phyloP scores from a whole-genome alignment of 2,888 invertebrate genomes.

The Drosophila mercatorum region DNA sequence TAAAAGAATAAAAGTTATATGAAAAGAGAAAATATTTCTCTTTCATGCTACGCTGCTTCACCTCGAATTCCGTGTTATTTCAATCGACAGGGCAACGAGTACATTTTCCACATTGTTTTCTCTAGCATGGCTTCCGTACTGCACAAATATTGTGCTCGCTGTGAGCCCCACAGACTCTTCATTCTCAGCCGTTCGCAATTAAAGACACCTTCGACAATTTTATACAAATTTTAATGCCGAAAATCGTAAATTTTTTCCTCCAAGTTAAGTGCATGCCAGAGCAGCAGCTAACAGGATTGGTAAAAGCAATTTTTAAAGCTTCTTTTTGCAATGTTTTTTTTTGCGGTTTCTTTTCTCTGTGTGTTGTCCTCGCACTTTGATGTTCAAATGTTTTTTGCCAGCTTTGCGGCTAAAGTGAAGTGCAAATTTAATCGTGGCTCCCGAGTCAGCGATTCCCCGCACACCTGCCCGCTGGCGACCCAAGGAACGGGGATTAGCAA shows the following conservation, averaged over 20 bases:
- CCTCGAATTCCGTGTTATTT: constrained; percentile 54
- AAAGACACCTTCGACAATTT: not conserved
- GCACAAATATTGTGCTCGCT: constrained; percentile 34
- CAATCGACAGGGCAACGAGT: constrained; percentile 60
- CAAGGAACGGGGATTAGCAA: constrained; percentile 48
- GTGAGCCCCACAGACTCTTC: not conserved
- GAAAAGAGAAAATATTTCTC: constrained; percentile 47
- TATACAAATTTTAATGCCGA: constrained; percentile 1
- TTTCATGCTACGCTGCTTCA: constrained; percentile 42
- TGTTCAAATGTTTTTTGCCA: constrained; percentile 58
- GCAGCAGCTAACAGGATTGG: not conserved
- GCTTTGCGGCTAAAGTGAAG: constrained; percentile 31
- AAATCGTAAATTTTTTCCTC: not conserved
- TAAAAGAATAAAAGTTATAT: not conserved
- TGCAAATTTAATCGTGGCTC: constrained; percentile 36
- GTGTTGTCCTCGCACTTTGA: constrained; percentile 54
- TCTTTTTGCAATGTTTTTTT: constrained; percentile 2
- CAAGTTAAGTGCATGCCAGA: constrained; percentile 28
- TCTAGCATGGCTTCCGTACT: constrained; percentile 50
- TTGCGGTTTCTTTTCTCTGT: constrained; percentile 9
- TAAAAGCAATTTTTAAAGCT: constrained; percentile 39
- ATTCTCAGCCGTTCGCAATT: constrained; percentile 1
- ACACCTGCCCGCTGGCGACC: constrained; percentile 24
- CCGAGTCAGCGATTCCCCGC: not conserved
- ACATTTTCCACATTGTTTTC: constrained; percentile 72